A percentile compares a stretch with the other conserved stretches of the same genome.
Conservation (phyloP, 2,113 vertebrate genomes). For the Pycnonotus jocosus region DNA sequence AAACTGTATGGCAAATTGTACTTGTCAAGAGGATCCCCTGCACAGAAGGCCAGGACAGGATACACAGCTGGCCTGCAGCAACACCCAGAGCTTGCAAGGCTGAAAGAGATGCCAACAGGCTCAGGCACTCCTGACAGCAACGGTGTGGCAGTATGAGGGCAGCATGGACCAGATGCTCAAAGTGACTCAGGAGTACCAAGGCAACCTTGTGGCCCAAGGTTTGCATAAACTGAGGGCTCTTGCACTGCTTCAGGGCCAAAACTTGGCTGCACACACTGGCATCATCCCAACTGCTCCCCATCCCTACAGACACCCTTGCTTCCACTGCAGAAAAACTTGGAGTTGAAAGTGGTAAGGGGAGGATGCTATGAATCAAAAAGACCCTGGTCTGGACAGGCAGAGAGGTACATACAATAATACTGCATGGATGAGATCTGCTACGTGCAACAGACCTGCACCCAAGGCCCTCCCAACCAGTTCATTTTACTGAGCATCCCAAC, state of each 20-base stretch:
- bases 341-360: not conserved
- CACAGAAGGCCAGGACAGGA: not conserved
- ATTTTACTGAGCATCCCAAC: not conserved
- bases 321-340: not conserved
- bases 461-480: not conserved
- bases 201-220: not conserved
- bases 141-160: accelerated
- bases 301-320: not conserved
- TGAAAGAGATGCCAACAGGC: not conserved
- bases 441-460: not conserved
- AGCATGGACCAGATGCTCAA: not conserved
- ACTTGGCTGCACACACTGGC: not conserved
- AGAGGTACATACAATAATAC: not conserved
- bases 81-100: not conserved
- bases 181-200: not conserved
- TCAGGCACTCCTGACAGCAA: not conserved
- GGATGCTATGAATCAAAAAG: not conserved
- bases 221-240: not conserved
- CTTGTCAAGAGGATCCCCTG: not conserved
- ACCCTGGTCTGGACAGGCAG: not conserved
- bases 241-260: not conserved
- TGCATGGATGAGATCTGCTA: not conserved
- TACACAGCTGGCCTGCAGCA: not conserved
- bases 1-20: not conserved
- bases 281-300: not conserved